Base-by-base conservation (phyloP, 2,113 vertebrate genomes). In the Phaethon lepturus region DNA sequence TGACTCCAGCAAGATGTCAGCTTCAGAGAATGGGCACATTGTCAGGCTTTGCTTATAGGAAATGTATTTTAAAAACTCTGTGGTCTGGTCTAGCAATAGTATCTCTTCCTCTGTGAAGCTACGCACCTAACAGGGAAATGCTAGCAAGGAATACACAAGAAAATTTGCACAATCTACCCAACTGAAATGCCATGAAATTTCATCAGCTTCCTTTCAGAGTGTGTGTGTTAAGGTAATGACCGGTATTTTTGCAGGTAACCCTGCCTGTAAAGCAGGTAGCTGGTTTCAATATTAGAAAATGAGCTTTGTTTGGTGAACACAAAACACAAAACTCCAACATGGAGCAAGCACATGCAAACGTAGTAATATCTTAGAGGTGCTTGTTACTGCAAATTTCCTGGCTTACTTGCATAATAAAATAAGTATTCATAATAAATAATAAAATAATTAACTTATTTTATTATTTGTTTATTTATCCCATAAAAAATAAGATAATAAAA, bases 51-150 rank as follows among this genome's bases (percentile, higher is more conserved):
- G 13, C 8, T 44, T 63, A 11, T 9, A 56, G 44, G 12, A 88
- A 76, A 75, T 42, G 6, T 7, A 25, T 20, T 87, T 31, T 1
- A 5, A 52, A 73, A 62, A 53, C 2, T 0, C 13, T 0, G 0
- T 45, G 8, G 13, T 28, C 53, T 56, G 24, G 24, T 76, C 35
- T 68, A 71, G 28, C 17, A 93, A 31, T 42, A 52, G 13, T 22
- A 35, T 29, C 16, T 64, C 53, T 49, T 91, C 13, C 13, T 88
- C 17, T 75, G 26, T 59, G 52, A 81, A 91, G 33, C 11, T 31
- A 38, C 17, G 42, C 17, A 80, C 49, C n/a, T 90, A 58, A 55
- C 47, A 71, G 25, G 35, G n/a, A 77, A 80, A 91, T 67, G 17
- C 7, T 38, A 19, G 7, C n/a, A 40, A 33, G 44, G 20, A 91